phyloP scores from a whole-genome alignment of 2,113 vertebrate species.

The Chionis minor region DNA sequence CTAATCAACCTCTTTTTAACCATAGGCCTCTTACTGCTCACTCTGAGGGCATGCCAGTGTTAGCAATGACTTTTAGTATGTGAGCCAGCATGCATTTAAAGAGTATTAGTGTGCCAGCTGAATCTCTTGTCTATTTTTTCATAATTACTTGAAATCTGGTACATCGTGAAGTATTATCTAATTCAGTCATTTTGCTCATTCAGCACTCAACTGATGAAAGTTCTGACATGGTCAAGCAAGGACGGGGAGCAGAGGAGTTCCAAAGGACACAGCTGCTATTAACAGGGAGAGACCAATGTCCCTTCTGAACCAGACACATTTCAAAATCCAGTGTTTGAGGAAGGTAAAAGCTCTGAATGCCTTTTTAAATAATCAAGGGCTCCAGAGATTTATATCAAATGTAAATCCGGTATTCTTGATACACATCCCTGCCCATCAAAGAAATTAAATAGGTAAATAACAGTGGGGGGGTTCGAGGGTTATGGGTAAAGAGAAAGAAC shows the following conservation, averaged over 20 bases:
- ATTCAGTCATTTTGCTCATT: neutral
- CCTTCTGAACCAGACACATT: accelerated
- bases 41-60: neutral
- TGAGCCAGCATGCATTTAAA: neutral
- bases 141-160: neutral
- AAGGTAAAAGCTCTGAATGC: neutral
- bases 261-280: neutral
- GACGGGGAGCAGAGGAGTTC: neutral
- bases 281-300: neutral
- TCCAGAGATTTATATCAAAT: neutral
- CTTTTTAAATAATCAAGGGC: neutral
- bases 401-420: neutral
- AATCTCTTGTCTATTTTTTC: neutral
- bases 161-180: neutral
- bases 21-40: neutral
- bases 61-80: neutral
- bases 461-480: accelerated
- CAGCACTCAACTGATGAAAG: neutral
- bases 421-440: neutral
- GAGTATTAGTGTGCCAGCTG: neutral
- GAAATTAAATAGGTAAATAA: neutral
- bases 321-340: neutral
- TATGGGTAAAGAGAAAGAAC: neutral
- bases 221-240: neutral
- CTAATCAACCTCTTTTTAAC: neutral